Percentiles rank a stretch among this genome's conserved stretches.
Evolutionary conservation across 2,797 vertebrate species (phyloP).

Genomic region (Echiichthys vipera): DNA sequence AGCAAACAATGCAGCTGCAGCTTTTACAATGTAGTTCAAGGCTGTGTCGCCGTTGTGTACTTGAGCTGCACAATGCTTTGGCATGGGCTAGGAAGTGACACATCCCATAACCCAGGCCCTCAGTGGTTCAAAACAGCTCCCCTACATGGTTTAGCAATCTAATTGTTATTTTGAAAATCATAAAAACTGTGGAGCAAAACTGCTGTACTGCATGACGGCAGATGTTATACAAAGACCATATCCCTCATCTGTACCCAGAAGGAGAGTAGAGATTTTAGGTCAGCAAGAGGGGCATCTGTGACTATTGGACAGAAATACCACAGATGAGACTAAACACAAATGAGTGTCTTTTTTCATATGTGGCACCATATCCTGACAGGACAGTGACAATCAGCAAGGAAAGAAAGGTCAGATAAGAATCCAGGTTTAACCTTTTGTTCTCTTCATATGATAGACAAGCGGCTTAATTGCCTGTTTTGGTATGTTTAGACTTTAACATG

Average conservation of each 20-base stretch:
- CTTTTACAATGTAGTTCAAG: constrained; percentile 83
- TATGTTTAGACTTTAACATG: constrained; percentile 11
- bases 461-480: constrained; percentile 31
- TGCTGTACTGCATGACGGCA: background rate
- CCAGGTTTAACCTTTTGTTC: constrained; percentile 77
- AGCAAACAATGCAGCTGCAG: constrained; percentile 75
- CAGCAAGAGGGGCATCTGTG: background rate
- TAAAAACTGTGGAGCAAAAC: background rate
- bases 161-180: constrained; percentile 21
- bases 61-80: constrained; percentile 81
- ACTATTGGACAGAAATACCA: constrained; percentile 32
- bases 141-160: constrained; percentile 28
- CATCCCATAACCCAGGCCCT: constrained; percentile 51
- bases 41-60: constrained; percentile 78
- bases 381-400: constrained; percentile 53
- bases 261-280: background rate
- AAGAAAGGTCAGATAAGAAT: constrained; percentile 67
- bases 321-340: constrained; percentile 38
- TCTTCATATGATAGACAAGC: constrained; percentile 52
- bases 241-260: background rate
- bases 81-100: constrained; percentile 74
- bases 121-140: constrained; percentile 38
- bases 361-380: constrained; percentile 54
- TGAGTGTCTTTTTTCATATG: constrained; percentile 7
- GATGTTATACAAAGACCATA: background rate